These are phyloP conservation scores for Stigmatopora argus DNA, from an alignment of 2,113 vertebrate species.

Conservation along the genomic window DNA sequence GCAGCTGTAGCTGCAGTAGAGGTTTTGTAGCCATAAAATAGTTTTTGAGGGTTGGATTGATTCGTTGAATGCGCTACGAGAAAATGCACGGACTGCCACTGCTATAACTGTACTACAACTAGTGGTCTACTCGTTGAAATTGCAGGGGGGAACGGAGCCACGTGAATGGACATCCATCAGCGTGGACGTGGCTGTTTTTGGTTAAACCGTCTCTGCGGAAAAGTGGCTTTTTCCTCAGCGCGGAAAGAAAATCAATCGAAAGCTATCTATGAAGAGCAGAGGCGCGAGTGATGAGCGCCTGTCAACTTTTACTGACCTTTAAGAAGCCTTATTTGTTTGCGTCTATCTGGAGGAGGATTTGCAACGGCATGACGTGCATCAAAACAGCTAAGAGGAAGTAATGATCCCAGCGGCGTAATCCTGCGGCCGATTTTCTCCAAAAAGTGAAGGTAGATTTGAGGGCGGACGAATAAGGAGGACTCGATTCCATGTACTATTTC, in stretches of 20 bases:
- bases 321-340: slow-evolving; percentile 49
- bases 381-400: slow-evolving; percentile 40
- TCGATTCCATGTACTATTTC: no score
- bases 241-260: slow-evolving; percentile 35
- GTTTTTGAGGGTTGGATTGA: no score
- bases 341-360: slow-evolving; percentile 44
- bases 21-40: no score
- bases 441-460: slow-evolving; percentile 13
- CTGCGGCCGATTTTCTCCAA: slow-evolving; percentile 18
- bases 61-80: no score
- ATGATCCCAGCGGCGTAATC: slow-evolving; percentile 37
- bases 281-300: slow-evolving; percentile 30
- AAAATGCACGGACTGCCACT: no score
- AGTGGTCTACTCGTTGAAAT: no score
- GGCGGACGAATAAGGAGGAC: slow-evolving; percentile 1
- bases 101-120: no score
- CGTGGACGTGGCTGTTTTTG: not conserved
- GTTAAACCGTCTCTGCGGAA: slow-evolving; percentile 2
- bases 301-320: slow-evolving; percentile 51
- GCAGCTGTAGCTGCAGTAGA: no score
- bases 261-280: slow-evolving; percentile 13
- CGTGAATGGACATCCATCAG: no score
- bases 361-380: slow-evolving; percentile 36
- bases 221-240: slow-evolving; percentile 16
- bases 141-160: no score